These are phyloP conservation scores for Meiosimyza platycephala DNA, from an alignment of 2,888 invertebrate genomes.

Conservation along the genomic window DNA sequence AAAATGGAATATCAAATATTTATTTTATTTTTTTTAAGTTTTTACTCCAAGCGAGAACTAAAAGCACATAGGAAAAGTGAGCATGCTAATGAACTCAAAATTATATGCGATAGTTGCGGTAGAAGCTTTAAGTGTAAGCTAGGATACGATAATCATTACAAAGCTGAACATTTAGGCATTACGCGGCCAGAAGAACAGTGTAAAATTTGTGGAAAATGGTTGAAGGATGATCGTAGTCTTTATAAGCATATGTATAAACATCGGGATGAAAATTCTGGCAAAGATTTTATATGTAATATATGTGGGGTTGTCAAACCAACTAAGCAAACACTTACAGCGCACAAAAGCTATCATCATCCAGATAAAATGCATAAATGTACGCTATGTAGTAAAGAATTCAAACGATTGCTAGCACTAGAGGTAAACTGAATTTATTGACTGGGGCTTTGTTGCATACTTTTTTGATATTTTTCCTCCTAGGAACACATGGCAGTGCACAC, in stretches of 20 bases:
- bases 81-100: no score
- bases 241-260: slow-evolving; percentile 52
- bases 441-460: background rate
- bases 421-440: slow-evolving; percentile 37
- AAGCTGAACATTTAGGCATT: slow-evolving; percentile 52
- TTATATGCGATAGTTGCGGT: slow-evolving; percentile 56
- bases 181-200: slow-evolving; percentile 53
- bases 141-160: slow-evolving; percentile 54
- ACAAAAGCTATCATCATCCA: slow-evolving; percentile 55
- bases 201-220: slow-evolving; percentile 50
- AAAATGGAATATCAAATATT: background rate
- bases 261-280: slow-evolving; percentile 52
- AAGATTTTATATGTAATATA: slow-evolving; percentile 49
- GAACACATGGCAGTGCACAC: slow-evolving; percentile 66
- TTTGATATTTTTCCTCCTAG: slow-evolving; percentile 44
- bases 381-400: slow-evolving; percentile 53
- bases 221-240: slow-evolving; percentile 52
- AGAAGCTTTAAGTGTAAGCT: slow-evolving; percentile 53
- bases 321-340: slow-evolving; percentile 51
- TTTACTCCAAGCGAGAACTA: slow-evolving; percentile 14
- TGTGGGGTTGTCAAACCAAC: slow-evolving; percentile 53
- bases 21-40: background rate
- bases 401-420: slow-evolving; percentile 47
- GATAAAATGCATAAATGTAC: slow-evolving; percentile 49
- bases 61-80: background rate